Base-by-base conservation (phyloP, 2,113 vertebrate species). In the Dipodomys stephensi region DNA sequence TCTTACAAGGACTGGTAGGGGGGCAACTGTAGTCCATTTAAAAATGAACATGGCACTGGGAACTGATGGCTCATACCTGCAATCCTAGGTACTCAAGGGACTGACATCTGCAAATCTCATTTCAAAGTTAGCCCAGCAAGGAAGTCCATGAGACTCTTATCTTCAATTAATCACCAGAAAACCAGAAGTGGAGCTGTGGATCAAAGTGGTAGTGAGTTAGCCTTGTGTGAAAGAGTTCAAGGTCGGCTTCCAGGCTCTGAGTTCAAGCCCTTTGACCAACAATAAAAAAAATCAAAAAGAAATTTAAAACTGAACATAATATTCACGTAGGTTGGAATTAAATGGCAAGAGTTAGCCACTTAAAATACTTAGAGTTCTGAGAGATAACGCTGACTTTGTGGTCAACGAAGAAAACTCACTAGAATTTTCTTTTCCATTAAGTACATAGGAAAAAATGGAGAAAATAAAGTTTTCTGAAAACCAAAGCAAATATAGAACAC, bases 341-440 rank as follows among this genome's bases (percentile, higher is more conserved):
- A 68, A 82, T 16, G 3, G 15, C 11, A 49, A 7, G 13, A 53
- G 12, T 62, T 83, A 87, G 10, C 76, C 7, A n/a, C 72, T 90
- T 83, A 76, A 94, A 94, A 6, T 60, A 78, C 20, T 74, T 83
- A 64, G 2, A 69, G 13, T 68, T 44, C 23, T 84, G 28, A 91
- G 28, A 92, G 71, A 46, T 35, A 39, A 46, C 28, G 62, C 25
- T 62, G 32, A 62, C 44, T 62, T 87, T 80, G 35, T 67, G 78
- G 30, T 67, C 78, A 72, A 92, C 90, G 22, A 92, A 23, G 2
- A 88, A 84, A 92, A 53, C 7, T 44, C 53, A 53, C 44, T 80
- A 62, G 80, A 88, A 82, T 87, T 76, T 95, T 79, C 74, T 49
- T 79, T 88, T 35, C 39, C 39, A 44, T 64, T 92, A 82, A 87